phyloP scores from a whole-genome alignment of 2,888 invertebrate genomes.

The Neoitamus cyanurus region DNA sequence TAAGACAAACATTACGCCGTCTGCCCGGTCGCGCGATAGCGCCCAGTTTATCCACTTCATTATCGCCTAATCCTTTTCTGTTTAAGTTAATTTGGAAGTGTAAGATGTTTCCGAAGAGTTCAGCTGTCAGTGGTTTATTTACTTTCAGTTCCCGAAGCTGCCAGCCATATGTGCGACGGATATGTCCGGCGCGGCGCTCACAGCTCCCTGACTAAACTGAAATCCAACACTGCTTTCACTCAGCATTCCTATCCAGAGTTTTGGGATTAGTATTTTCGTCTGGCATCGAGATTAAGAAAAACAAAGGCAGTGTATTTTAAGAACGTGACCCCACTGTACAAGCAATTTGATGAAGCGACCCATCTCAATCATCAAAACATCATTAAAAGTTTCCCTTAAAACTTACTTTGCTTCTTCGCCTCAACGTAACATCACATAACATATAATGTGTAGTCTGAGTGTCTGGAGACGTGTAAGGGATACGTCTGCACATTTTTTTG shows the following conservation, averaged over 20 bases:
- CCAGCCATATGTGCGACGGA: background rate
- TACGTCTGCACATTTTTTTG: background rate
- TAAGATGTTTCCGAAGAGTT: constrained; percentile 24
- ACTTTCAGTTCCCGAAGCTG: background rate
- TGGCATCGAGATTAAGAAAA: constrained; percentile 1
- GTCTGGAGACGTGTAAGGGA: background rate
- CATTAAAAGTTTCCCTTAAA: constrained; percentile 19
- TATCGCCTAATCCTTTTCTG: constrained; percentile 26
- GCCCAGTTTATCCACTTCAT: constrained; percentile 24
- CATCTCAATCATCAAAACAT: constrained; percentile 21
- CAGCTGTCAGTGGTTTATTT: constrained; percentile 4
- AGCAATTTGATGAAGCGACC: background rate
- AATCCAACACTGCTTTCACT: background rate
- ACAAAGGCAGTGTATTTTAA: constrained; percentile 21
- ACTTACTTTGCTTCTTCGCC: background rate
- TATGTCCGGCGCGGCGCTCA: background rate
- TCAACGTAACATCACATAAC: background rate
- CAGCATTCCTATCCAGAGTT: background rate
- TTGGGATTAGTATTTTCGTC: constrained; percentile 22
- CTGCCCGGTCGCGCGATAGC: background rate
- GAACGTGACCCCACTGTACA: constrained; percentile 10
- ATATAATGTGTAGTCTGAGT: background rate
- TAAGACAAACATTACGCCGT: background rate
- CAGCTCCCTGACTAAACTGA: background rate
- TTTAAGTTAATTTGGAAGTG: constrained; percentile 23